Percentiles rank a stretch among this genome's conserved stretches.
phyloP scores from a whole-genome alignment of 2,888 invertebrate genomes.

The Scelioninae gen. 2 region DNA sequence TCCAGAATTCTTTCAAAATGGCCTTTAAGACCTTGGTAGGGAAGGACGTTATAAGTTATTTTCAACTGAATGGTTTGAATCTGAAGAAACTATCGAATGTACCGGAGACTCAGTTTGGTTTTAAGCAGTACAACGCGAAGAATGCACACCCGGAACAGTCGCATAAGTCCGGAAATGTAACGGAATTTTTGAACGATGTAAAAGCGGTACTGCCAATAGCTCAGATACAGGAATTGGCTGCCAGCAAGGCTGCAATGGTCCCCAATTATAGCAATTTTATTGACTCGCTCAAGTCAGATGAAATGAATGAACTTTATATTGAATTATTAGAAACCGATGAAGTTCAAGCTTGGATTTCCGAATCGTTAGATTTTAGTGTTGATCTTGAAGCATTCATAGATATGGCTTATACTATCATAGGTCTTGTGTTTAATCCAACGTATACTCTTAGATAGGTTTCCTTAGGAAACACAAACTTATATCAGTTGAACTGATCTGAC shows the following conservation, averaged over 20 bases:
- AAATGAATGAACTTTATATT: slow-evolving; percentile 13
- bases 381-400: slow-evolving; percentile 1
- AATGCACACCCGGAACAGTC: background rate
- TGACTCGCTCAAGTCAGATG: slow-evolving; percentile 8
- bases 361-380: background rate
- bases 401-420: slow-evolving; percentile 1
- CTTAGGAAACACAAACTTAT: no score
- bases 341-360: background rate
- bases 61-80: slow-evolving; percentile 42
- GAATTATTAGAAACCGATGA: background rate
- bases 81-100: slow-evolving; percentile 25
- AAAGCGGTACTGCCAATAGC: slow-evolving; percentile 9
- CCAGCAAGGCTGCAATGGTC: slow-evolving; percentile 11
- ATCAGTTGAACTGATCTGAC: no score
- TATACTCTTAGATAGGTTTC: no score
- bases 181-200: slow-evolving; percentile 10
- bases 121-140: slow-evolving; percentile 5
- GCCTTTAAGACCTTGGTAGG: slow-evolving; percentile 57
- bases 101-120: slow-evolving; percentile 3
- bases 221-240: slow-evolving; percentile 7
- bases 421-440: background rate
- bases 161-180: slow-evolving; percentile 26
- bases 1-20: slow-evolving; percentile 47
- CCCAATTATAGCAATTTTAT: slow-evolving; percentile 25
- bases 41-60: slow-evolving; percentile 49